phyloP scores from a whole-genome alignment of 2,797 vertebrate species.

The Gymnopithys bicolor region DNA sequence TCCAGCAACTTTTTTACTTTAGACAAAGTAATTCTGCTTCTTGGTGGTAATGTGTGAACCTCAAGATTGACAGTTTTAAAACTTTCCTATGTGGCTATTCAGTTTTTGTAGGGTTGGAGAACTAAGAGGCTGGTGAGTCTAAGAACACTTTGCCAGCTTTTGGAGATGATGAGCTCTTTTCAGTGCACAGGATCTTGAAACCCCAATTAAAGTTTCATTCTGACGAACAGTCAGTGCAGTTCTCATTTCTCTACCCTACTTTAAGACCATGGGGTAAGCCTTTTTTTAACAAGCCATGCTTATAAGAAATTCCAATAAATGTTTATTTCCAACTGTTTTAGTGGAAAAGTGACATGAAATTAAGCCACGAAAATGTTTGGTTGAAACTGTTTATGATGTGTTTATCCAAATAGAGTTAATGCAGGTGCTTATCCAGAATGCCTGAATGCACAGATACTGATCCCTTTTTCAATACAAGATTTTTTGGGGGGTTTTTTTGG shows the following conservation, averaged over 20 bases:
- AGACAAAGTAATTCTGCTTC: background rate
- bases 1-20: background rate
- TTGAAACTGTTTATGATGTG: background rate
- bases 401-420: background rate
- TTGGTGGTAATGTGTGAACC: background rate
- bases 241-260: slow-evolving; percentile 18
- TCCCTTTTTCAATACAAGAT: background rate
- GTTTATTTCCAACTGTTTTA: background rate
- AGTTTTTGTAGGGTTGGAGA: background rate
- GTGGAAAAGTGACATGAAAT: background rate
- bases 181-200: slow-evolving; percentile 31
- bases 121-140: background rate
- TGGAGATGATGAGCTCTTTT: slow-evolving; percentile 30
- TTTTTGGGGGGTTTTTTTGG: background rate
- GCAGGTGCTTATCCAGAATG: background rate
- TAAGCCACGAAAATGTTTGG: background rate
- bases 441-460: background rate
- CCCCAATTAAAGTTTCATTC: slow-evolving; percentile 37
- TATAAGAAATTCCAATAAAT: background rate
- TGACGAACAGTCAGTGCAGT: background rate
- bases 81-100: background rate
- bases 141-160: background rate
- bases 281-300: background rate
- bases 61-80: background rate
- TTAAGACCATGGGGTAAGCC: background rate